Evolutionary conservation across 2,797 vertebrate genomes (phyloP), one percentile per base, ranked within the genome.

Genomic region (Neostethus bicornis): DNA sequence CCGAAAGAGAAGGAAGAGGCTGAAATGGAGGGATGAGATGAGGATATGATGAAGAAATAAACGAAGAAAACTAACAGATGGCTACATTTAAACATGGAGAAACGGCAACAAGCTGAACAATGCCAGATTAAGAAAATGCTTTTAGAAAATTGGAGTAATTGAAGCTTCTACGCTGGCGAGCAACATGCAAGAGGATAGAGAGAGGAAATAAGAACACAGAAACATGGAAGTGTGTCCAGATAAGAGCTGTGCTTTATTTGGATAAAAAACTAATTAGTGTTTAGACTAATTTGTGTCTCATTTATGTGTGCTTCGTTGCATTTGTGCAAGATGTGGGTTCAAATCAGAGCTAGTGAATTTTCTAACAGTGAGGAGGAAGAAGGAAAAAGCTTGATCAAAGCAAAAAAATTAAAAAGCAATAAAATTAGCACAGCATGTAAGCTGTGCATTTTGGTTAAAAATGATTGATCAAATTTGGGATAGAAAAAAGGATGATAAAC

Each of bases 41-140:
- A 71, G 66, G 61, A 73, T 73, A 62, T 31, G 57, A 17, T 54
- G 51, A 41, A 57, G 63, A 17, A 49, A 20, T 0, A 0, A 54
- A 63, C 0, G 29, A 13, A 19, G 53, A 54, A 58, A 19, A 51
- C 45, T 48, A 59, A 74, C 81, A 88, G 81, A 87, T 84, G 85
- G 82, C 58, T 64, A 46, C 48, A 51, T 60, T 80, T 67, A 67
- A 80, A 73, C 73, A 80, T 65, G 73, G 52, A 61, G 75, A 76
- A 57, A 75, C 73, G 61, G 66, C 58, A 23, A 52, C 35, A 42
- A 79, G 74, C 35, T 59, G 63, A 75, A 76, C 53, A 56, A 81
- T 34, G 70, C 31, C 31, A 49, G 61, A 74, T 39, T 29, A 50
- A 67, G 75, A 75, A 65, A 56, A 66, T 2, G 47, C 55, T 64